A percentile compares a stretch with the other conserved stretches of the same genome.
These are phyloP conservation scores for Chrysodeixis includens DNA, from an alignment of 2,888 invertebrate genomes.

Conservation along the genomic window DNA sequence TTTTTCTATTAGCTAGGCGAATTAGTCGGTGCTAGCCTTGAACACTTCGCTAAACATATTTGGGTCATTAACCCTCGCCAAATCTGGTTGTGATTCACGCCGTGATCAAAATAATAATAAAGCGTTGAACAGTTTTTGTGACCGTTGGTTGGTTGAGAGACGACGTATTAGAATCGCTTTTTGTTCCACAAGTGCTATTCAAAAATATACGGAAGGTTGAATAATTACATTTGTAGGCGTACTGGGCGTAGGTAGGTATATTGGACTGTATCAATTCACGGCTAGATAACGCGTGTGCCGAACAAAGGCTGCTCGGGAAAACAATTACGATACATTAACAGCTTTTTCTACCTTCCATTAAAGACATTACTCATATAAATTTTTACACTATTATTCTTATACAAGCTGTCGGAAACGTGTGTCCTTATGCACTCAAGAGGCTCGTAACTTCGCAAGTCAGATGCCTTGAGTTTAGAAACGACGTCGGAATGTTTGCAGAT, in stretches of 20 bases:
- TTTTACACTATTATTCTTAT: conserved; percentile 30
- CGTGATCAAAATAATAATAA: conserved; percentile 87
- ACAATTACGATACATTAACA: conserved; percentile 65
- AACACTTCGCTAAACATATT: conserved; percentile 86
- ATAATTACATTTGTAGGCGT: conserved; percentile 76
- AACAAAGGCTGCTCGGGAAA: conserved; percentile 59
- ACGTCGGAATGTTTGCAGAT: conserved; percentile 34
- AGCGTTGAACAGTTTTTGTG: conserved; percentile 86
- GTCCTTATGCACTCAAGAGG: conserved; percentile 19
- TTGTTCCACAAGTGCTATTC: conserved; percentile 70
- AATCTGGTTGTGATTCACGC: conserved; percentile 88
- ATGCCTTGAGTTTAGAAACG: conserved; percentile 20
- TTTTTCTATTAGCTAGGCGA: conserved; percentile 80
- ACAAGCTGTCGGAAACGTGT: conserved; percentile 19
- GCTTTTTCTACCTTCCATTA: conserved; percentile 62
- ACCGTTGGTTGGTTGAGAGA: conserved; percentile 80
- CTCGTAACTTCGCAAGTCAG: conserved; percentile 33
- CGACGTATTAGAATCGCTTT: conserved; percentile 77
- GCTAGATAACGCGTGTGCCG: conserved; percentile 62
- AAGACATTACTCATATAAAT: conserved; percentile 49
- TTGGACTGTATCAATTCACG: conserved; percentile 56
- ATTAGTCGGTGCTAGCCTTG: conserved; percentile 85
- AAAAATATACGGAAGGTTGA: conserved; percentile 79
- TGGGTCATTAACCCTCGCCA: conserved; percentile 88
- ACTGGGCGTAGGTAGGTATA: conserved; percentile 67